phyloP scores from a whole-genome alignment of 92 coral and sea anemone species.

The Muricea muricata region DNA sequence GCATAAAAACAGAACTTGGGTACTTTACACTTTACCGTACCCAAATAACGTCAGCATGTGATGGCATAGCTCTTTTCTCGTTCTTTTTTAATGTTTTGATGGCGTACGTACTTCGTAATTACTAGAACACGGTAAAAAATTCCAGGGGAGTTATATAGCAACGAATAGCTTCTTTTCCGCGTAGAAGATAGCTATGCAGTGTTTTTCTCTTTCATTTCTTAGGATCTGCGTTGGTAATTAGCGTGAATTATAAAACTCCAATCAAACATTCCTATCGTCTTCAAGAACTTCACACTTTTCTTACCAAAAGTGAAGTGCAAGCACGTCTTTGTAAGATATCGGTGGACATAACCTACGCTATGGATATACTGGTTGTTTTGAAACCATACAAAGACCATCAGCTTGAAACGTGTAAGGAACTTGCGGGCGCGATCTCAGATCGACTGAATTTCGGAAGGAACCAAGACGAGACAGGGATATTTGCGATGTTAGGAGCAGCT shows the following conservation, averaged over 20 bases:
- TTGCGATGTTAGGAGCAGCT: constrained; percentile 11
- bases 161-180: no score
- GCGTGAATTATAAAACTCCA: constrained; percentile 11
- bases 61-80: no score
- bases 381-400: constrained; percentile 1
- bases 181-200: no score
- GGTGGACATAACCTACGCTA: constrained; percentile 30
- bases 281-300: not conserved
- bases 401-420: not conserved
- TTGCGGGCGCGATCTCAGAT: constrained; percentile 13
- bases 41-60: no score
- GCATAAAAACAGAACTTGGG: no score
- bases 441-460: not conserved
- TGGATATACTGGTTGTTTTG: constrained; percentile 33
- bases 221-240: constrained; percentile 29
- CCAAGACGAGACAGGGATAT: not conserved
- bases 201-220: not conserved
- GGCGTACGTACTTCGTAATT: no score
- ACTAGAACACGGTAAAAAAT: no score
- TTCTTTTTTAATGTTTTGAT: no score
- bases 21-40: no score
- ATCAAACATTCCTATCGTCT: not conserved
- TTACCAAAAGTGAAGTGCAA: not conserved
- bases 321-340: constrained; percentile 21
- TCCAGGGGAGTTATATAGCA: not conserved